Base-by-base conservation (phyloP, 2,888 invertebrate genomes). In the Crepidodera aurea region DNA sequence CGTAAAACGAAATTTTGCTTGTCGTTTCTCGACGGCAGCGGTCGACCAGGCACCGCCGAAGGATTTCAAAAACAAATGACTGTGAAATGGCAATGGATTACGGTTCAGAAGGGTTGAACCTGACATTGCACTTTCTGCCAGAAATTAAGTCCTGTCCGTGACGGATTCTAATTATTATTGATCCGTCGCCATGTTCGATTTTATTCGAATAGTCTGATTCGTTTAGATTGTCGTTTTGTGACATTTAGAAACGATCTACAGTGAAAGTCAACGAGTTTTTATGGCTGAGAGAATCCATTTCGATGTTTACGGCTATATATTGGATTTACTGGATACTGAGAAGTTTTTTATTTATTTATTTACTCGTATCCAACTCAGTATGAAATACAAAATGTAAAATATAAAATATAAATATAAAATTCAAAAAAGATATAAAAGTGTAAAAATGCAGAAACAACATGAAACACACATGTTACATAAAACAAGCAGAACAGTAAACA, bases 81-180 rank as follows among this genome's bases (percentile, higher is more conserved):
- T 61, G 64, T 56, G 56, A 67, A 67, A 63, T 53, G 57, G 48
- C 64, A 46, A 51, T 27, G 60, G 32, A 51, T 65, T 64, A 64
- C 29, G 62, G 55, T 60, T 25, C 51, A 46, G 59, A 67, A 63
- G 67, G 67, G 65, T 65, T 65, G 59, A 60, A 50, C 40, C 64
- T 63, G 64, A 62, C 67, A 58, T 48, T 65, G 67, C 65, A 65
- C 60, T 64, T 64, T 65, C 64, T 16, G 40, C 44, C 51, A 58
- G 65, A 58, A 65, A 65, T 67, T 55, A 59, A 61, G 59, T 54
- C 25, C 64, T 68, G 68, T 10, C 42, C 18, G 27, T 65, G 68
- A 62, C 65, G 53, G 62, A 64, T 64, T 64, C 64, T 68, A 66
- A 68, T 68, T 68, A 68, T 66, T 64, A 68, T 68, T 50, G 68